A percentile compares a stretch with the other conserved stretches of the same genome.
Conservation (phyloP, 30 jellyfish, hydroid and myxozoan genomes). For the Aurelia aurita region DNA sequence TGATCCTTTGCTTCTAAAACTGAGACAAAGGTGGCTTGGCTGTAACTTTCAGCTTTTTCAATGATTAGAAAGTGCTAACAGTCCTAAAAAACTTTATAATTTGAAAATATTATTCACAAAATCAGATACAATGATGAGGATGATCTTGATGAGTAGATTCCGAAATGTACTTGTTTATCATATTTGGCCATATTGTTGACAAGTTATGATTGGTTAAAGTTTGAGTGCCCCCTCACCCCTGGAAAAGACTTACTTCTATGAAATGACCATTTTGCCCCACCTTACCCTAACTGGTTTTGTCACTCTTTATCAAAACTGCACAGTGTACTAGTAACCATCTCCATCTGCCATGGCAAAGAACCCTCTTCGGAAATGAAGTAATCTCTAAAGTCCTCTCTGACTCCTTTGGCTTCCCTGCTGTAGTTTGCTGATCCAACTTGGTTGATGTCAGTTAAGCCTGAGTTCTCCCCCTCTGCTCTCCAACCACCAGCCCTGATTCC, state of each 20-base stretch:
- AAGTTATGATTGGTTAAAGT: too few relatives aligned
- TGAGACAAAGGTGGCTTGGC: too few relatives aligned
- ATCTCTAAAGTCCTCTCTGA: conserved; percentile 76
- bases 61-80: too few relatives aligned
- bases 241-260: too few relatives aligned
- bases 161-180: too few relatives aligned
- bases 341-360: conserved; percentile 77
- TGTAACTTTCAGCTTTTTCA: too few relatives aligned
- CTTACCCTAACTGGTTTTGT: neutral
- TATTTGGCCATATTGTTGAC: too few relatives aligned
- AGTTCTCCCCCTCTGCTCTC: conserved; percentile 64
- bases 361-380: conserved; percentile 67
- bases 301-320: conserved; percentile 46
- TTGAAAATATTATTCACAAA: too few relatives aligned
- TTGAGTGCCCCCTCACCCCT: too few relatives aligned
- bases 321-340: conserved; percentile 59
- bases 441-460: conserved; percentile 39
- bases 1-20: neutral
- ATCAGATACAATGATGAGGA: too few relatives aligned
- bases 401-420: conserved; percentile 72
- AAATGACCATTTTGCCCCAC: neutral
- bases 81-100: too few relatives aligned
- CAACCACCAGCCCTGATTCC: conserved; percentile 83
- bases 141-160: too few relatives aligned
- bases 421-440: conserved; percentile 69